phyloP scores from a whole-genome alignment of 2,888 invertebrate genomes.

The Apeira syringaria region DNA sequence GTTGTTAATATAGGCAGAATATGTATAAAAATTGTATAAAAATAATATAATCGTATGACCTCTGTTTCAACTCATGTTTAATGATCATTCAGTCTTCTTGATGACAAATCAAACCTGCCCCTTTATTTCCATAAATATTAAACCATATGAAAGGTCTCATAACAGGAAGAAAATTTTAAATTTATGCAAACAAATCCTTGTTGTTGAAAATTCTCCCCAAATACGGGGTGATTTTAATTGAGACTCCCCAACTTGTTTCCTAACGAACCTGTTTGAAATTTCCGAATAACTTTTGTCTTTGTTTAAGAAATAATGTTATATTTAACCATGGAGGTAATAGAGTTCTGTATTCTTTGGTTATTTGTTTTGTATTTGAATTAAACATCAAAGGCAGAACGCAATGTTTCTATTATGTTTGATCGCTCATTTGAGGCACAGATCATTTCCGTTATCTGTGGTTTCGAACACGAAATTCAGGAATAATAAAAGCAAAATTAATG shows the following conservation, averaged over 20 bases:
- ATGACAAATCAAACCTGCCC: too few species aligned
- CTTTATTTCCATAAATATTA: slow-evolving; percentile 6
- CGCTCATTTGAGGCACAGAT: too few species aligned
- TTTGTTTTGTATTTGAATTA: slow-evolving; percentile 16
- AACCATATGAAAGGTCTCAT: slow-evolving; percentile 5
- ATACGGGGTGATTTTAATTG: slow-evolving; percentile 23
- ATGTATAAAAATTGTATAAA: too few species aligned
- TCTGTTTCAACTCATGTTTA: too few species aligned
- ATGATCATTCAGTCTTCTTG: not conserved
- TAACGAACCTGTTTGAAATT: slow-evolving; percentile 21
- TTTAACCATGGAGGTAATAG: slow-evolving; percentile 18
- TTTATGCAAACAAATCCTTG: slow-evolving; percentile 32
- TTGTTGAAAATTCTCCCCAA: slow-evolving; percentile 14
- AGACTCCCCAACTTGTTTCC: slow-evolving; percentile 16
- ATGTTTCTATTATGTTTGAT: not conserved
- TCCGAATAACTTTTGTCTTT: slow-evolving; percentile 20
- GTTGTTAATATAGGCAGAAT: too few species aligned
- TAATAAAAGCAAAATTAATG: too few species aligned
- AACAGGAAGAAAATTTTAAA: slow-evolving; percentile 24
- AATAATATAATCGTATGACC: too few species aligned
- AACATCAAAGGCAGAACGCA: slow-evolving; percentile 1
- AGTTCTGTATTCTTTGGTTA: slow-evolving; percentile 13
- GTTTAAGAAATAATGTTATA: slow-evolving; percentile 17
- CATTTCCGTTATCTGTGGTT: too few species aligned
- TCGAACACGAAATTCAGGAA: too few species aligned